phyloP scores from a whole-genome alignment of 2,888 invertebrate genomes.

The Caenorhabditis macrosperma region DNA sequence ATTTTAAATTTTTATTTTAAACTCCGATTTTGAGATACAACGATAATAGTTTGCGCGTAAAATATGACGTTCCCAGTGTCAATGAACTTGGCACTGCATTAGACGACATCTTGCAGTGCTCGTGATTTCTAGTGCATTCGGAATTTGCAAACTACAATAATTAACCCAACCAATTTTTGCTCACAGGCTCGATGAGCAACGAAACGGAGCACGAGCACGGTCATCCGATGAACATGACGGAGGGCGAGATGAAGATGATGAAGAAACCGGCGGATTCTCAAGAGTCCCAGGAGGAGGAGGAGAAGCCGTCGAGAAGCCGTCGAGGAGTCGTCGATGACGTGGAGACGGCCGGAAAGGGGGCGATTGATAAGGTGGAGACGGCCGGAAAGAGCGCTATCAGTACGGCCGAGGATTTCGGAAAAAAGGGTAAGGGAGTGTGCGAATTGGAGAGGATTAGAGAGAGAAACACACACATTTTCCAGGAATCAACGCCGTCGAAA shows the following conservation, averaged over 20 bases:
- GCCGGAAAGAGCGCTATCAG: not conserved
- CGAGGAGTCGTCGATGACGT: conserved; percentile 1
- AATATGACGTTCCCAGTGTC: no score
- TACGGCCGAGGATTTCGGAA: not conserved
- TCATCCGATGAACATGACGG: not conserved
- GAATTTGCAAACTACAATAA: no score
- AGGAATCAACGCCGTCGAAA: not conserved
- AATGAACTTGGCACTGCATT: no score
- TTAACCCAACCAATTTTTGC: no score
- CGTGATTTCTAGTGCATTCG: no score
- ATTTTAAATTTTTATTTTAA: no score
- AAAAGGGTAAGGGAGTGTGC: not conserved
- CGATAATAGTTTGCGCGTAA: no score
- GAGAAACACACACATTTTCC: not conserved
- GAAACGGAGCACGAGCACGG: not conserved
- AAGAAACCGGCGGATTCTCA: not conserved
- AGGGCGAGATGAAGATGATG: not conserved
- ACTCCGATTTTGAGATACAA: no score
- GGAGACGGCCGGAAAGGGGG: not conserved
- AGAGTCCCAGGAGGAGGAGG: not conserved
- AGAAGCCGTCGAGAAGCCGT: not conserved
- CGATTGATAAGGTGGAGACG: not conserved
- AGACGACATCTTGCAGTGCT: no score
- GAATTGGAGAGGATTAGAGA: no score
- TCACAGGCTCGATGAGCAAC: no score